Evolutionary conservation across 2,888 invertebrate species (phyloP), one percentile per base, ranked within the genome.

Genomic region (Heliconius ethilla): DNA sequence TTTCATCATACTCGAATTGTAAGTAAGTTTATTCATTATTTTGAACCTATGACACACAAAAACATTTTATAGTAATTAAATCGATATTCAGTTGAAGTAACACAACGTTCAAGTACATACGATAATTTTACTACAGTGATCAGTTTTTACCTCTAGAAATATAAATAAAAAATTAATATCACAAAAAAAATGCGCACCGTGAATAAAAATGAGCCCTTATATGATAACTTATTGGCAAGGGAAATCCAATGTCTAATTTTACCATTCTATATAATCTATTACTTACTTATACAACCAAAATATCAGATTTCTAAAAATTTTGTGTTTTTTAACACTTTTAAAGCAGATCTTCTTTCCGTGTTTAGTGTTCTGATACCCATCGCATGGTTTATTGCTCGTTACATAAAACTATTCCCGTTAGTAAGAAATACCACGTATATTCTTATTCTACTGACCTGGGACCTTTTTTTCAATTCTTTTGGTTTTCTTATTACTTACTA

Each of bases 281-380:
- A 37, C n/a, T 37, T 67, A 1, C 37, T 67, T n/a, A 25, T 67
- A 37, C 67, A 67, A 67, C 67, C 67, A 67, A 67, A 67, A 67
- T 67, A 67, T 67, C 67, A n/a, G 22, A 67, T 67, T n/a, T 40
- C 6, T 67, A 67, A 67, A 11, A 67, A 7, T 40, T 67, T 11
- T 67, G 6, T 67, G n/a, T 25, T 40, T 13, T 67, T 67, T 67
- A 67, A 67, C 37, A 40, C 3, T 67, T 67, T 37, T 5, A 5
- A 3, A 67, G 33, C 37, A 40, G 67, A 67, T 67, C 5, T 67
- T 40, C 22, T 67, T 40, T 67, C 67, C n/a, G 13, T 67, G 25
- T 15, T 67, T 25, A 40, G 67, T 67, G n/a, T 40, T 40, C 40
- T 67, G 40, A 67, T 67, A 67, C 67, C 67, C 13, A 67, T 40